Evolutionary conservation across 2,113 vertebrate species (phyloP).

Genomic region (Tragulus kanchil): DNA sequence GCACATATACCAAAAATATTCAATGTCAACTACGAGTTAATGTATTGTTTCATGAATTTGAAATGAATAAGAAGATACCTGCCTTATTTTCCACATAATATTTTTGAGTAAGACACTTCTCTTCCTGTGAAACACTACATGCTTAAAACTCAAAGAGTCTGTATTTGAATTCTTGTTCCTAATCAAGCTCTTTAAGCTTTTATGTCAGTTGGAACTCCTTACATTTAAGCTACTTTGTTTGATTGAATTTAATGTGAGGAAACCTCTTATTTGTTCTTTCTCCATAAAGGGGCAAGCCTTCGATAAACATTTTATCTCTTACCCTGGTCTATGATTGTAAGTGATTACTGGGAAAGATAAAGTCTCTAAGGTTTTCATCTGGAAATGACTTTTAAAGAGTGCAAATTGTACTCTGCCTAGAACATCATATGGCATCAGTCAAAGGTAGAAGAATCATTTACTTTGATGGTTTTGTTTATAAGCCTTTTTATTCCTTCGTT

Average conservation of each 20-base stretch:
- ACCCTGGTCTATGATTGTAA: not conserved
- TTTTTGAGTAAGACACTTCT: constrained; percentile 8
- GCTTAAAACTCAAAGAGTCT: not conserved
- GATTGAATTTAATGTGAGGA: constrained; percentile 22
- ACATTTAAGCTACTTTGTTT: constrained; percentile 25
- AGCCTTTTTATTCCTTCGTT: not conserved
- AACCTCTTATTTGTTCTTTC: constrained; percentile 34
- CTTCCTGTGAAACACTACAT: not conserved
- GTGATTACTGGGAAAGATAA: constrained; percentile 23
- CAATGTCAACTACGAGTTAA: not conserved
- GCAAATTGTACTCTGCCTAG: not conserved
- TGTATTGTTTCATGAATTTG: not conserved
- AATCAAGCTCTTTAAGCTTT: not conserved
- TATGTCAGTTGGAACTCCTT: constrained; percentile 19
- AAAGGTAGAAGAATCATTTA: not conserved
- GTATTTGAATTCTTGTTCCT: not conserved
- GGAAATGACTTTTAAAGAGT: constrained; percentile 38
- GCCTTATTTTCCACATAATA: not conserved
- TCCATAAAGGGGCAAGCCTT: not conserved
- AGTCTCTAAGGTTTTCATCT: not conserved
- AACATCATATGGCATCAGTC: not conserved
- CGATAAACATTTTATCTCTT: constrained; percentile 23
- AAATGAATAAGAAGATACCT: not conserved
- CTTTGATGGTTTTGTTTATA: not conserved
- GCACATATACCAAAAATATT: not conserved